Evolutionary conservation across 2,888 invertebrate genomes (phyloP).

Genomic region (Amitus sp.): DNA sequence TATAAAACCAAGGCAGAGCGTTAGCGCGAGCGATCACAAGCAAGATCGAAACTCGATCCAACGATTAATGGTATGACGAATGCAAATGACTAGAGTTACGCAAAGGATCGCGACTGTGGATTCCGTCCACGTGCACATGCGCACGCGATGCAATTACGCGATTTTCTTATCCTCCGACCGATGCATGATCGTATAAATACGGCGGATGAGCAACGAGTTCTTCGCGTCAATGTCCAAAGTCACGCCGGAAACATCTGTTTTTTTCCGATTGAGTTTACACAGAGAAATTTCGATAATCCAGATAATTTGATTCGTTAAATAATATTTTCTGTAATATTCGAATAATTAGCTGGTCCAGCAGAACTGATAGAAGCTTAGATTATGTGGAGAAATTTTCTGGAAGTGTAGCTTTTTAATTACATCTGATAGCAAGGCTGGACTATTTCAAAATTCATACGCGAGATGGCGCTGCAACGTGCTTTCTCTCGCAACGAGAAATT

Average conservation of each 20-base stretch:
- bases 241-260: conserved; percentile 13
- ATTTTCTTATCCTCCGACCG: conserved; percentile 20
- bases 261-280: too few species aligned
- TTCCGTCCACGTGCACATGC: conserved; percentile 17
- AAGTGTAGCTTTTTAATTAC: too few species aligned
- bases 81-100: conserved; percentile 16
- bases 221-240: conserved; percentile 5
- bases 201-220: conserved; percentile 14
- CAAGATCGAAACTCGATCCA: background rate
- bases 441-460: too few species aligned
- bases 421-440: too few species aligned
- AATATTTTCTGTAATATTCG: too few species aligned
- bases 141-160: conserved; percentile 34
- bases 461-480: too few species aligned
- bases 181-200: conserved; percentile 18
- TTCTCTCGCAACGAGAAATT: too few species aligned
- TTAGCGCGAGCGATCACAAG: background rate
- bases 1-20: background rate
- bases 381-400: too few species aligned
- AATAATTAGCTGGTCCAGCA: too few species aligned
- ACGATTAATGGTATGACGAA: background rate
- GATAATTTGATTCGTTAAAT: too few species aligned
- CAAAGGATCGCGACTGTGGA: conserved; percentile 23
- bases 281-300: too few species aligned
- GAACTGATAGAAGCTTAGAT: too few species aligned